Evolutionary conservation across 2,888 invertebrate species (phyloP), one percentile per base, ranked within the genome.

Genomic region (Nomada flava): DNA sequence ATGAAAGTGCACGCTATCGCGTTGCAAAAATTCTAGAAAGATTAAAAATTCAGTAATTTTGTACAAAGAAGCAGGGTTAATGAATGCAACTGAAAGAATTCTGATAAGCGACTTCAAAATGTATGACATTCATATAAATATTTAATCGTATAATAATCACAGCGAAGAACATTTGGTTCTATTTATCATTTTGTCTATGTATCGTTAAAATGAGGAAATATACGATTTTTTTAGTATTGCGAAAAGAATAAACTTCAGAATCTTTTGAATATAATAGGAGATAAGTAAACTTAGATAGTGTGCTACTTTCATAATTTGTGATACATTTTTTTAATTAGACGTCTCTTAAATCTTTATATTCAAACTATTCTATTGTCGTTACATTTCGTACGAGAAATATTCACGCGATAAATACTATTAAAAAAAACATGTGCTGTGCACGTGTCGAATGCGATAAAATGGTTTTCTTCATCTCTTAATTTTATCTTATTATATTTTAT

Each of bases 401-500:
- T 23, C 7, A 10, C 4, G n/a, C 4, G 42, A 71, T 57, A 52
- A 50, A 29, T 44, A 10, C 26, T 57, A 23, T 9, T 13, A 13
- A 47, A 26, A 53, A 23, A 29, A 53, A 23, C n/a, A 64, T 57
- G 47, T 36, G 52, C 42, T 18, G 11, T 7, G 18, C 73, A 72
- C 64, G 52, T 59, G 72, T 42, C 18, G 9, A 36, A 52, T 13
- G 11, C 42, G 72, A 76, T 71, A 71, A 72, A 59, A 64, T 59
- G 50, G 50, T 72, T 64, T 65, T 50, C 63, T 42, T 23, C 23
- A 65, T 73, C 52, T 18, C 60, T 60, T 18, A 44, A 52, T 65
- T 65, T 60, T 73, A 77, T 72, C 65, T 64, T 64, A 29, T 52
- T 44, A 53, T 55, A 29, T 47, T 65, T 52, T 42, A 67, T 18